These are phyloP conservation scores for Taeniopygia guttata DNA, from an alignment of 2,797 vertebrate genomes.

Conservation along the genomic window DNA sequence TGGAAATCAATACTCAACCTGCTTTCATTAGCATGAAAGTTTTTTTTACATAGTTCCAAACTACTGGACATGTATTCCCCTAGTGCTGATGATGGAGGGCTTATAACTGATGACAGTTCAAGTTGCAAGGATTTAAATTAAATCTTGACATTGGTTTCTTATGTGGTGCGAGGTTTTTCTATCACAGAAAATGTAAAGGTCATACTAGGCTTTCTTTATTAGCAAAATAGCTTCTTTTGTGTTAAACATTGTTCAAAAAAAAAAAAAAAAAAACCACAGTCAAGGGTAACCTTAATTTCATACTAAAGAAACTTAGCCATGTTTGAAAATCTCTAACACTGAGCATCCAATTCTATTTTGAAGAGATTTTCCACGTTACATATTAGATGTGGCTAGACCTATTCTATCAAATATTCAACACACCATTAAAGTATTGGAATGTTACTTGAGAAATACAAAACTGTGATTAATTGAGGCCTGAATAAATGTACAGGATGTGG, in stretches of 20 bases:
- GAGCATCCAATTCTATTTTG: background rate
- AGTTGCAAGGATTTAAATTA: slow-evolving; percentile 28
- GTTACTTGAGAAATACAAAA: background rate
- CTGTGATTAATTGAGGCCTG: background rate
- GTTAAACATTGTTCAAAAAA: background rate
- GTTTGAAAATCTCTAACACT: background rate
- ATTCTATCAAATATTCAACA: background rate
- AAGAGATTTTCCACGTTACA: background rate
- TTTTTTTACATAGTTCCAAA: background rate
- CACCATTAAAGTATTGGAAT: background rate
- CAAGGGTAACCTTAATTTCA: background rate
- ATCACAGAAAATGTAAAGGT: background rate
- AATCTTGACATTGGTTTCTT: slow-evolving; percentile 18
- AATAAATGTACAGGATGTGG: background rate
- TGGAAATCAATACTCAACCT: slow-evolving; percentile 22
- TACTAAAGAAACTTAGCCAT: background rate
- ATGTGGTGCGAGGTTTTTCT: background rate
- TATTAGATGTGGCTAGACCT: background rate
- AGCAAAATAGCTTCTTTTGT: background rate
- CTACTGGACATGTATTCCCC: background rate
- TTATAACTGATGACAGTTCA: background rate
- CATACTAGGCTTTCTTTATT: background rate
- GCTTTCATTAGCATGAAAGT: slow-evolving; percentile 15
- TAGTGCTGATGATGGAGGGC: background rate
- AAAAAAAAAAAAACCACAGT: too few species aligned